Conservation (phyloP, 2,113 vertebrate genomes). For the Amblyopsis rosae region DNA sequence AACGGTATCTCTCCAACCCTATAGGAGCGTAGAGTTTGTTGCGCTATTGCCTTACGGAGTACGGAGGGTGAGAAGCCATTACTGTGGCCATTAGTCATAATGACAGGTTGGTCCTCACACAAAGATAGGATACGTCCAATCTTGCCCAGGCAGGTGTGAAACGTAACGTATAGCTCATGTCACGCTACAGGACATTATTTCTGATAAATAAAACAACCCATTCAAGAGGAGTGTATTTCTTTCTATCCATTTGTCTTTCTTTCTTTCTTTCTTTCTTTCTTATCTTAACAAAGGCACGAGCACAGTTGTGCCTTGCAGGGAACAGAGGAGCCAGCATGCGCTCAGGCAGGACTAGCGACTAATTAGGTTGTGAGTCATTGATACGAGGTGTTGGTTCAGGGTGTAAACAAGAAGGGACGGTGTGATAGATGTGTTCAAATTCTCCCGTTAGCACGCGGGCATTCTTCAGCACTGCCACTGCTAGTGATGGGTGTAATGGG, state of each 20-base stretch:
- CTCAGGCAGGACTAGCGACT: conserved; percentile 21
- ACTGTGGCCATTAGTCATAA: conserved; percentile 44
- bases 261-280: neutral
- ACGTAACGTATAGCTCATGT: no score
- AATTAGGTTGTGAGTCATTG: conserved; percentile 61
- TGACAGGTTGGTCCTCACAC: conserved; percentile 27
- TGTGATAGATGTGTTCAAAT: conserved; percentile 57
- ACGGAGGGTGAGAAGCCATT: conserved; percentile 16
- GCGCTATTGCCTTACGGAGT: neutral
- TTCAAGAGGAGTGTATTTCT: neutral
- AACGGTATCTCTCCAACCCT: no score
- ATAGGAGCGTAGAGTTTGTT: no score
- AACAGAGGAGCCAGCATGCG: neutral
- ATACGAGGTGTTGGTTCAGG: conserved; percentile 49
- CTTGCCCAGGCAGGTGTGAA: no score
- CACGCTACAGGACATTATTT: no score
- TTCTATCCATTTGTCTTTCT: neutral
- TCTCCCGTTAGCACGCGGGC: conserved; percentile 45
- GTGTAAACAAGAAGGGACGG: conserved; percentile 61
- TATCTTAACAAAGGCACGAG: neutral
- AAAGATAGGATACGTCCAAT: conserved; percentile 13
- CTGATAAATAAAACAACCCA: no score
- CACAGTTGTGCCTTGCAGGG: neutral
- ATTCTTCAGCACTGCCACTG: conserved; percentile 24
- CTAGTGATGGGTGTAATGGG: conserved; percentile 45